Evolutionary conservation across 2,113 vertebrate genomes (phyloP), one percentile per base, ranked within the genome.

Genomic region (Pycnonotus jocosus): DNA sequence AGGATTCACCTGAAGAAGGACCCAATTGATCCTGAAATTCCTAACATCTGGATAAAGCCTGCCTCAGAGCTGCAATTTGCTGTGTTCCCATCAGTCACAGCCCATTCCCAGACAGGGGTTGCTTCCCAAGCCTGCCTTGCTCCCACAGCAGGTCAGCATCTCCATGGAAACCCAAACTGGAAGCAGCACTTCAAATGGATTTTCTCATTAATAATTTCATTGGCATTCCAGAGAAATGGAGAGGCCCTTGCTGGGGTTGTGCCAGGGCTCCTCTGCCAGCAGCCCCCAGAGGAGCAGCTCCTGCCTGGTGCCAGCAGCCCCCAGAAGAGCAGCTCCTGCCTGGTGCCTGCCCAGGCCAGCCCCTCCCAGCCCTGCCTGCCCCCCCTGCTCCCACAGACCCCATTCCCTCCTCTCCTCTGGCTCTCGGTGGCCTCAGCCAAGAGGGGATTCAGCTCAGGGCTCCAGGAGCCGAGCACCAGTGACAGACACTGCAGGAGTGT

Each of bases 161-260:
- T 91, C 95, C 95, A 83, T 73, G 61, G 88, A 64, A 95, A 92
- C 81, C 27, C 80, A 53, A 80, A 78, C 87, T 58, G 53, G 54
- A 42, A 76, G 35, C 74, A 91, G 48, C 56, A 24, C 53, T 92
- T 81, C 16, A 44, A 80, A 83, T 24, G 44, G 68, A 72, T 60
- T 45, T 81, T 38, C 70, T 68, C 40, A 70, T 80, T 85, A 69
- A 65, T 47, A 79, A 90, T 74, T 88, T 54, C 76, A 58, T 40
- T 73, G 51, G 11, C 56, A 68, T 53, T 70, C 65, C 37, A 38
- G 57, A 58, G 57, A 53, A 90, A 65, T 5, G 22, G 54, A 61
- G 37, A 78, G 48, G 23, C 15, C 27, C 48, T 44, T 64, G 22
- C 22, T 11, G 86, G 60, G 37, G 69, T 19, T 51, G 28, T 81